Percentiles rank a stretch among this genome's conserved stretches.
Conservation (phyloP, 64 coral and sea anemone genomes). For the Montipora foliosa region DNA sequence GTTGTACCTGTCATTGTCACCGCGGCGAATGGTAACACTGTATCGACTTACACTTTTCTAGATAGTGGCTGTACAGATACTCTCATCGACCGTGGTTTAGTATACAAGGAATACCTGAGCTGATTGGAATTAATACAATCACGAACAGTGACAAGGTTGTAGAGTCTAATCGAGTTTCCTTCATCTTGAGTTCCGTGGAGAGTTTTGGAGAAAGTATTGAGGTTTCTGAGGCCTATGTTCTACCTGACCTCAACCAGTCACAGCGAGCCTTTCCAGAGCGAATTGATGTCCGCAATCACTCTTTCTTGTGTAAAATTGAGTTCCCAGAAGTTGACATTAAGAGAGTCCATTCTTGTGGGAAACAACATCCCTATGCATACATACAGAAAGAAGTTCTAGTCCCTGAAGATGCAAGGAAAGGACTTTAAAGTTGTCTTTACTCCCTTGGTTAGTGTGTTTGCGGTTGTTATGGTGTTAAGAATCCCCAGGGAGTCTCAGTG, state of each 20-base stretch:
- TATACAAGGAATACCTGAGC: conserved; percentile 49
- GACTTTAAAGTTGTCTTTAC: conserved; percentile 55
- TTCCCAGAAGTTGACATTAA: conserved; percentile 64
- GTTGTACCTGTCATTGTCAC: conserved; percentile 65
- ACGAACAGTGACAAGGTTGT: conserved; percentile 34
- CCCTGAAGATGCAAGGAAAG: conserved; percentile 43
- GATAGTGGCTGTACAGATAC: conserved; percentile 80
- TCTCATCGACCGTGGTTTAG: conserved; percentile 47
- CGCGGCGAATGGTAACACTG: conserved; percentile 10
- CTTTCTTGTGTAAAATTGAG: conserved; percentile 35
- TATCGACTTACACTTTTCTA: conserved; percentile 66
- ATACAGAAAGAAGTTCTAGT: conserved; percentile 57
- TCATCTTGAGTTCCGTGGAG: conserved; percentile 39
- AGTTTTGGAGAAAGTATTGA: conserved; percentile 36
- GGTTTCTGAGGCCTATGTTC: conserved; percentile 52
- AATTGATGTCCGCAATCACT: conserved; percentile 14
- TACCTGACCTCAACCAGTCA: conserved; percentile 50
- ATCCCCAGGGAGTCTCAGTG: not conserved
- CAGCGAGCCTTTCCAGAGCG: conserved; percentile 27
- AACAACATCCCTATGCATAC: conserved; percentile 58
- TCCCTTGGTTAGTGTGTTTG: conserved; percentile 39
- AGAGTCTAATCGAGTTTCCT: conserved; percentile 49
- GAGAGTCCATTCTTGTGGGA: conserved; percentile 70
- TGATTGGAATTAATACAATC: conserved; percentile 61
- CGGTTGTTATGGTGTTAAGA: not conserved